phyloP scores from a whole-genome alignment of 1,140 invertebrate species.

The Drosophila auraria region DNA sequence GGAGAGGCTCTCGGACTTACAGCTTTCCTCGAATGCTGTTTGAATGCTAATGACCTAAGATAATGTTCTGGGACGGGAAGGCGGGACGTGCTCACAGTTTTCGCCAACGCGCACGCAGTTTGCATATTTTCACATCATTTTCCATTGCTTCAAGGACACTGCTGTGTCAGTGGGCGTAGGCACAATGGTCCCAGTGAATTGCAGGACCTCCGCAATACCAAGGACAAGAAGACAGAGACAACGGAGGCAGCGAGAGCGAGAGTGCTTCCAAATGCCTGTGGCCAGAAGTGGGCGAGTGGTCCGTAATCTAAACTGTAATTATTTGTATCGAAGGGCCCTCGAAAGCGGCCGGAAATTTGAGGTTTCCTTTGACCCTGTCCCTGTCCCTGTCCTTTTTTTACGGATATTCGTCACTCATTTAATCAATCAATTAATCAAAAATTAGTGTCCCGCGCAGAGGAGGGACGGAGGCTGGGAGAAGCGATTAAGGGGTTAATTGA shows the following conservation, averaged over 20 bases:
- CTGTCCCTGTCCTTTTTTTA: slow-evolving; percentile 10
- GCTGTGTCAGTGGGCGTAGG: background rate
- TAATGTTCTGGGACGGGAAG: slow-evolving; percentile 3
- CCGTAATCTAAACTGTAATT: slow-evolving; percentile 51
- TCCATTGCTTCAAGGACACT: slow-evolving; percentile 42
- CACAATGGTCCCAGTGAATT: slow-evolving; percentile 29
- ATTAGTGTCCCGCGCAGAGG: background rate
- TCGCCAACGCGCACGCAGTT: slow-evolving; percentile 60
- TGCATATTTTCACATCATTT: slow-evolving; percentile 74
- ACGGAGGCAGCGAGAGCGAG: background rate
- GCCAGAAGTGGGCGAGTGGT: background rate
- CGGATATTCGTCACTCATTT: slow-evolving; percentile 55
- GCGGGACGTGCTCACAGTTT: slow-evolving; percentile 51
- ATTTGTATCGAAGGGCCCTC: slow-evolving; percentile 39
- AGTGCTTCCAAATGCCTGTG: background rate
- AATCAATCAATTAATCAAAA: slow-evolving; percentile 70
- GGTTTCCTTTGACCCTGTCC: background rate
- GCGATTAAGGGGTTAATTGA: slow-evolving; percentile 35
- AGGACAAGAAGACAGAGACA: background rate
- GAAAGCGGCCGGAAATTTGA: slow-evolving; percentile 19
- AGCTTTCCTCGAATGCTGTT: slow-evolving; percentile 10
- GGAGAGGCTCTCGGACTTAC: background rate
- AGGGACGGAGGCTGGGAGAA: background rate
- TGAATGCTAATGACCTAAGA: slow-evolving; percentile 56
- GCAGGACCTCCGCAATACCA: slow-evolving; percentile 13